Conservation (phyloP, 2,888 invertebrate species). For the Adineta ricciae region DNA sequence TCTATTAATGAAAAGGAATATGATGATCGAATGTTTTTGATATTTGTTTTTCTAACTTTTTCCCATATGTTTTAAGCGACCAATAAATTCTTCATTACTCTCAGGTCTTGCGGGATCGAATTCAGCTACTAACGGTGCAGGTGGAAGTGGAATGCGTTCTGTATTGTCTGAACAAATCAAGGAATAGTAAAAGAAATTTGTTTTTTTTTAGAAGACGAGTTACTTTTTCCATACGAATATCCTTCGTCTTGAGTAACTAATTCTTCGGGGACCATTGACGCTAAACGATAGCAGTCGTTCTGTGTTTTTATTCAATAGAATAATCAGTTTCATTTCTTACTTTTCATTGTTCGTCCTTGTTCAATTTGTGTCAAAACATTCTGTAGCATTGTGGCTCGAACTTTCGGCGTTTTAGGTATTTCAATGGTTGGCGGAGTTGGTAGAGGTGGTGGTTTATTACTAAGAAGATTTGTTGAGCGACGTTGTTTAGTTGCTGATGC, state of each 20-base stretch:
- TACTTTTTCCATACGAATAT: not conserved
- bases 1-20: not conserved
- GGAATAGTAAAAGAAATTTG: not conserved
- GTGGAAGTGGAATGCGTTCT: not conserved
- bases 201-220: not conserved
- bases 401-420: not conserved
- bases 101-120: not conserved
- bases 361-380: not conserved
- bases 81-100: slow-evolving; percentile 5
- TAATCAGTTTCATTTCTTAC: not conserved
- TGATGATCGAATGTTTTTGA: not conserved
- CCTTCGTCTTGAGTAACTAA: not conserved
- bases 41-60: not conserved
- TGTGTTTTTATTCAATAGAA: not conserved
- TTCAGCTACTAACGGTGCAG: not conserved
- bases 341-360: not conserved
- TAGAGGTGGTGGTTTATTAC: not conserved
- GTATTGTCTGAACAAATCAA: not conserved
- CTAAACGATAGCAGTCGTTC: not conserved
- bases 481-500: not conserved
- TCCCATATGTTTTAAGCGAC: not conserved
- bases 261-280: not conserved
- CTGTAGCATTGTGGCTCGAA: not conserved
- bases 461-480: not conserved
- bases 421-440: not conserved